These are phyloP conservation scores for Volucella bombylans DNA, from an alignment of 2,888 invertebrate species.

Conservation along the genomic window DNA sequence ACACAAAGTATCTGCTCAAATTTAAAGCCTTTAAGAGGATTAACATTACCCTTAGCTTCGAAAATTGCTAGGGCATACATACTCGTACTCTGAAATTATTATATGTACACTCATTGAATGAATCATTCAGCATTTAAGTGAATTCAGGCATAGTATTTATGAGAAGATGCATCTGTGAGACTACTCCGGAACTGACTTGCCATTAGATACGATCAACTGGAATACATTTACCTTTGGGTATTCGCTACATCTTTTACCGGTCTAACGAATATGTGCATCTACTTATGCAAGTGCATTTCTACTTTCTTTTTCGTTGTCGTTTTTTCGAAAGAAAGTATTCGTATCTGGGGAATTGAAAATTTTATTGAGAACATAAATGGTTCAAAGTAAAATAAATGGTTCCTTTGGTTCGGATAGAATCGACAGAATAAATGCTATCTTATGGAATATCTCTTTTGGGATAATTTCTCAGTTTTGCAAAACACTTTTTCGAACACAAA, in stretches of 20 bases:
- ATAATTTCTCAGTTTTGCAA: too few relatives aligned
- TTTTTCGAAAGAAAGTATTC: conserved; percentile 3
- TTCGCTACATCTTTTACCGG: conserved; percentile 3
- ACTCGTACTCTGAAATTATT: not conserved
- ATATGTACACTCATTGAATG: conserved; percentile 63
- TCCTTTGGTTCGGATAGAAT: conserved; percentile 28
- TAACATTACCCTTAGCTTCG: too few relatives aligned
- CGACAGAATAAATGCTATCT: conserved; percentile 37
- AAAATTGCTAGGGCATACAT: too few relatives aligned
- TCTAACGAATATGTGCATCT: conserved; percentile 34
- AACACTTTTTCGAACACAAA: too few relatives aligned
- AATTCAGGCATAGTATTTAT: conserved; percentile 70
- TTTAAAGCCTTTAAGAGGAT: too few relatives aligned
- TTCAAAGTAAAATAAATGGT: conserved; percentile 47
- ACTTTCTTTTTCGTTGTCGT: not conserved
- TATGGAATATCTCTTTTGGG: conserved; percentile 30
- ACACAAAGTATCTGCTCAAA: too few relatives aligned
- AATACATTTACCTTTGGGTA: conserved; percentile 49
- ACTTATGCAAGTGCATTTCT: conserved; percentile 53
- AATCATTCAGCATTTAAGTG: conserved; percentile 68
- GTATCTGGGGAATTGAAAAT: conserved; percentile 61
- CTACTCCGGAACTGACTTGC: conserved; percentile 6
- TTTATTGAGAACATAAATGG: conserved; percentile 58
- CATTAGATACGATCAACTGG: conserved; percentile 41
- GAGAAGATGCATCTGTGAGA: conserved; percentile 65